Percentiles rank a stretch among this genome's conserved stretches.
These are phyloP conservation scores for Loris lydekkerianus DNA, from an alignment of 2,797 vertebrate species.

Conservation along the genomic window DNA sequence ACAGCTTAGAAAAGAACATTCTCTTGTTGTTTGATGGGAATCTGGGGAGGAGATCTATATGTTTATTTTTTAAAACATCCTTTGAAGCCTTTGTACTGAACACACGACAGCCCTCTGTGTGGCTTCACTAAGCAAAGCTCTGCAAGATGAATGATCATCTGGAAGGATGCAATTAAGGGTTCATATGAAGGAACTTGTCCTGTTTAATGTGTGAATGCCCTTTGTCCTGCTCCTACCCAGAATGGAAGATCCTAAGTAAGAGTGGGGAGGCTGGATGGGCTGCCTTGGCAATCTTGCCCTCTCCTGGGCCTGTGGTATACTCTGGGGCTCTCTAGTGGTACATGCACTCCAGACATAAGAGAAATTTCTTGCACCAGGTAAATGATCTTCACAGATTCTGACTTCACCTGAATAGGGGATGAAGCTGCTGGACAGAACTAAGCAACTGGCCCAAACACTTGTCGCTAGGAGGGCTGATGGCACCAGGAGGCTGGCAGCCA, in stretches of 20 bases:
- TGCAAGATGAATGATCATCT: not conserved
- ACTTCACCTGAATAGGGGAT: not conserved
- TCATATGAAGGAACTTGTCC: not conserved
- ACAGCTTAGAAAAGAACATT: not conserved
- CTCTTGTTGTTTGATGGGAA: not conserved
- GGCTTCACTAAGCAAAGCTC: not conserved
- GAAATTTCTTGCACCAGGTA: not conserved
- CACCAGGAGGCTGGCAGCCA: not conserved
- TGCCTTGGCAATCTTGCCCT: not conserved
- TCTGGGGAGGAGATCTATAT: not conserved
- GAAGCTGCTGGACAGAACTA: conserved; percentile 61
- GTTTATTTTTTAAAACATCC: conserved; percentile 37
- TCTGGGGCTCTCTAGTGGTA: not conserved
- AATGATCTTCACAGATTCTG: not conserved
- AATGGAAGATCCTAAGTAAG: not conserved
- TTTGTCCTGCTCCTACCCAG: not conserved
- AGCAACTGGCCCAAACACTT: conserved; percentile 24
- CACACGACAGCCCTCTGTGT: not conserved
- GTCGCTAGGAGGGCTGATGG: conserved; percentile 3
- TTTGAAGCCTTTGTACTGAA: not conserved
- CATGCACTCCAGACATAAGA: not conserved
- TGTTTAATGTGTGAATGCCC: not conserved
- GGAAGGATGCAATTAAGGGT: not conserved
- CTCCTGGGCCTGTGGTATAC: not conserved
- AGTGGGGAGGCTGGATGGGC: fast-evolving